Evolutionary conservation across 2,888 invertebrate genomes (phyloP), one percentile per base, ranked within the genome.

Genomic region (Cheilosia vulpina): DNA sequence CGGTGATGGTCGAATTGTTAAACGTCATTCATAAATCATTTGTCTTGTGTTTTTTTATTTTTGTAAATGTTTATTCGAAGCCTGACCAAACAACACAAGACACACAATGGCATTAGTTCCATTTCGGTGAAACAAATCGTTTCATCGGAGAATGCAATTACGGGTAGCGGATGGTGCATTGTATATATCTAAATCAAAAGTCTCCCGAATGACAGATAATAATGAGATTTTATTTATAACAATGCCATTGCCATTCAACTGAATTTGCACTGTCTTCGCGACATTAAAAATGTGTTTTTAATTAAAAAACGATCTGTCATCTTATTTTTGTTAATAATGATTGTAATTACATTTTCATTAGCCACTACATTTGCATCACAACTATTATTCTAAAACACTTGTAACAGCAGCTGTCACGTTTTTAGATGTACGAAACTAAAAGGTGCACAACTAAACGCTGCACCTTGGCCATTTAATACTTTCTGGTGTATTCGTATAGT

Each of bases 11-110:
- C 43, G 75, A 84, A 83, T 76, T 76, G 55, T 79, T 75, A 66
- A 68, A 81, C 85, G 85, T 85, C 81, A 85, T 85, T 81, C 85
- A 81, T 85, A 85, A 85, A 85, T 85, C 85, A 85, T 85, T 85
- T 57, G 76, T 76, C 62, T 79, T 57, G 68, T 72, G 65, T 62
- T 13, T 47, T 21, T 19, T 5, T 13, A 38, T 38, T 80, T 55
- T 62, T 63, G 34, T 53, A 62, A 80, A 80, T 85, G 81, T 85
- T 80, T 85, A 77, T 85, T 63, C 69, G 76, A 53, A 63, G 65
- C 31, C 62, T 85, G 85, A 85, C 81, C 76, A 77, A 81, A 81
- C 72, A 77, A 63, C 68, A 38, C 24, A 69, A 69, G 57, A 34
- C 45, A 57, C 62, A 85, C 81, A 81, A 85, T 72, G 52, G 76